phyloP scores from a whole-genome alignment of 2,797 vertebrate genomes.

The Halcyon badia region DNA sequence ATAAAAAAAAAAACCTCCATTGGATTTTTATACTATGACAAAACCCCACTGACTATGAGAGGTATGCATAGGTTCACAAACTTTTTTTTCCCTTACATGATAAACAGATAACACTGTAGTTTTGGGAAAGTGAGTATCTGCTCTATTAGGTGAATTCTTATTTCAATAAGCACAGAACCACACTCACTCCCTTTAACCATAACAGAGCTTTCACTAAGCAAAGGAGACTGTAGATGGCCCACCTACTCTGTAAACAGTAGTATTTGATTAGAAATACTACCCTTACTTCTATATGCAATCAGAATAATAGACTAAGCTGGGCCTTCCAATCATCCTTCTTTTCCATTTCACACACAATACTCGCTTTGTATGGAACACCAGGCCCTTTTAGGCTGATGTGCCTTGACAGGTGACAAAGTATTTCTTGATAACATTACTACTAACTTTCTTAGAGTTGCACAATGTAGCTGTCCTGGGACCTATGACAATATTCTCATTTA shows the following conservation, averaged over 20 bases:
- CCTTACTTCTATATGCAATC: neutral
- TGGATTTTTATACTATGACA: neutral
- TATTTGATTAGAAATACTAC: neutral
- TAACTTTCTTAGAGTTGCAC: neutral
- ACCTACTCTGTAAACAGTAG: neutral
- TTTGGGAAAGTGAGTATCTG: too few species aligned
- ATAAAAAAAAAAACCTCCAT: neutral
- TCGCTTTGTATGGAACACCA: neutral
- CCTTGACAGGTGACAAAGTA: neutral
- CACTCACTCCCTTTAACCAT: fast-evolving
- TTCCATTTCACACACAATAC: neutral
- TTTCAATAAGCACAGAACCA: neutral
- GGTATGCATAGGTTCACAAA: neutral
- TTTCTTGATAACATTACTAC: neutral
- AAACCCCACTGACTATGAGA: neutral
- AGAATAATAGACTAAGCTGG: neutral
- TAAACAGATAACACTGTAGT: too few species aligned
- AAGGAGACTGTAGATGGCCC: neutral
- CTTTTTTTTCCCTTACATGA: neutral
- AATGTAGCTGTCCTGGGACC: neutral
- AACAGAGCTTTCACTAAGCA: neutral
- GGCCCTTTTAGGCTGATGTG: neutral
- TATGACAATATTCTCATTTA: neutral
- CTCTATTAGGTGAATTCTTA: neutral
- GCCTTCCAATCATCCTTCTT: neutral